Evolutionary conservation across 2,888 invertebrate genomes (phyloP).

Genomic region (Xestia sexstrigata): DNA sequence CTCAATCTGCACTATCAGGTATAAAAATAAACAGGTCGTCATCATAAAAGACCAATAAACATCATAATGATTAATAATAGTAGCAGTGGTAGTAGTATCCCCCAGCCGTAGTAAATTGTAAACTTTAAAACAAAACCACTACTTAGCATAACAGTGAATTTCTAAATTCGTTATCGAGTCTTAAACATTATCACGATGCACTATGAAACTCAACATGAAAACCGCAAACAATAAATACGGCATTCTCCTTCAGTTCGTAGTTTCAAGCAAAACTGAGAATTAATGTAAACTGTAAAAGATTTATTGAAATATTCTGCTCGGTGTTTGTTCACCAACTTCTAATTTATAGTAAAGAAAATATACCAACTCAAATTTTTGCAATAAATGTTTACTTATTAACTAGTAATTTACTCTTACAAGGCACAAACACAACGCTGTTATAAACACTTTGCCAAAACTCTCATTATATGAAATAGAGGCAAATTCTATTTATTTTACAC

Average conservation of each 20-base stretch:
- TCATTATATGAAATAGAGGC: background rate
- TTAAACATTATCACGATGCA: background rate
- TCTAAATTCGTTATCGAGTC: background rate
- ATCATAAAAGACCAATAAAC: conserved; percentile 7
- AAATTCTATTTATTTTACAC: background rate
- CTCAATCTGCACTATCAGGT: conserved; percentile 8
- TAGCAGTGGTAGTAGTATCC: too few relatives aligned
- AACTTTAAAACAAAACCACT: too few relatives aligned
- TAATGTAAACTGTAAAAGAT: background rate
- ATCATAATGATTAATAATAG: too few relatives aligned
- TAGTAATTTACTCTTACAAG: too few relatives aligned
- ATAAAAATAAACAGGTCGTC: background rate
- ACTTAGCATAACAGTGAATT: background rate
- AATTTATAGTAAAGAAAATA: background rate
- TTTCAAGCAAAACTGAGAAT: background rate
- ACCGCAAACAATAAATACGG: background rate
- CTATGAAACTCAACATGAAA: conserved; percentile 11
- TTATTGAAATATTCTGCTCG: background rate
- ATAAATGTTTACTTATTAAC: background rate
- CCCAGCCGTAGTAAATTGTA: too few relatives aligned
- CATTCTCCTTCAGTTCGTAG: background rate
- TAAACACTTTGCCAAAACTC: too few relatives aligned
- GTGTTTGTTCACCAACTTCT: conserved; percentile 21
- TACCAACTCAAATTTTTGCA: background rate
- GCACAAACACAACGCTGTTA: background rate